These are phyloP conservation scores for Hucho hucho DNA, from an alignment of 2,113 vertebrate species.

Conservation along the genomic window DNA sequence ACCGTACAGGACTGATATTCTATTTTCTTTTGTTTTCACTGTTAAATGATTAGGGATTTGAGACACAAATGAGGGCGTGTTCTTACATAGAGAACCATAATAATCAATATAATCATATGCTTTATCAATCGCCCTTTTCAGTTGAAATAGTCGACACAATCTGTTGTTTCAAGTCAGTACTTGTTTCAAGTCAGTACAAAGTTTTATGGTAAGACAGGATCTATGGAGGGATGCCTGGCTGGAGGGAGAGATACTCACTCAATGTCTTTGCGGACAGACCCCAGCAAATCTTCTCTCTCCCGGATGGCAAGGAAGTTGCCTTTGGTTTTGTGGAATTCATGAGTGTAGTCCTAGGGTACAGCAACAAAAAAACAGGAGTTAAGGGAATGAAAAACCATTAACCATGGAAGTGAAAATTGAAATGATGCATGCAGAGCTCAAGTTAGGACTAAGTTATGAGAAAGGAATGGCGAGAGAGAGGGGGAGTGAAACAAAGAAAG, in stretches of 20 bases:
- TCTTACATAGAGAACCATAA: no score
- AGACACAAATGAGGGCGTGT: no score
- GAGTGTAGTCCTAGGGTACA: conserved; percentile 89
- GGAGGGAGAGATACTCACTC: conserved; percentile 81
- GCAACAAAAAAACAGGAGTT: neutral
- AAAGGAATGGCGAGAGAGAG: neutral
- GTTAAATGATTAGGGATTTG: no score
- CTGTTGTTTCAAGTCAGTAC: neutral
- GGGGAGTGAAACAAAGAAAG: neutral
- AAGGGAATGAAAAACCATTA: neutral
- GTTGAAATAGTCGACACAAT: no score
- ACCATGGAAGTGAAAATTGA: neutral
- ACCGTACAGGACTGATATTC: no score
- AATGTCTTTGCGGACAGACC: conserved; percentile 95
- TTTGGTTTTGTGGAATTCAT: conserved; percentile 99
- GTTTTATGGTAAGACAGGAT: neutral
- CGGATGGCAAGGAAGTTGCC: conserved; percentile 91
- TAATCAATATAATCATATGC: no score
- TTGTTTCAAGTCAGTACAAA: no score
- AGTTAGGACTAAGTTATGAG: neutral
- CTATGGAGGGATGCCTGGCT: neutral
- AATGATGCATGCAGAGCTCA: neutral
- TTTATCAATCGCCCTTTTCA: neutral
- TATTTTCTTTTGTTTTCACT: no score
- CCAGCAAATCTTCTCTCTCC: conserved; percentile 93